Conservation (phyloP, 2,888 invertebrate species). For the Platycheirus albimanus region DNA sequence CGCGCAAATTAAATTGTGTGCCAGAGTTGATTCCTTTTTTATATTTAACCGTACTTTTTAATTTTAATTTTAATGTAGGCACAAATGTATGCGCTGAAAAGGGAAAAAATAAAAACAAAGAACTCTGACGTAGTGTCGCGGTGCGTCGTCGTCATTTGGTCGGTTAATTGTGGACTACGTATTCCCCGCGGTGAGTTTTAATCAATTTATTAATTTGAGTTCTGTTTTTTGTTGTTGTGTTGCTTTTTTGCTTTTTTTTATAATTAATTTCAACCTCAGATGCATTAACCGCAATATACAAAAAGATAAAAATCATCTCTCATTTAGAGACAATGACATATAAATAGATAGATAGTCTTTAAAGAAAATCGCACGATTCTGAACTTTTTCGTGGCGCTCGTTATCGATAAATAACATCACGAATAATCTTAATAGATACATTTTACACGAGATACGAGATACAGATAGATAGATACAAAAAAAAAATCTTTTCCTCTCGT, state of each 20-base stretch:
- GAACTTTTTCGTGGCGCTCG: constrained; percentile 49
- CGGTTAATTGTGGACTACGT: no score
- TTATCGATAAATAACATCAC: constrained; percentile 70
- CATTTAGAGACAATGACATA: constrained; percentile 24
- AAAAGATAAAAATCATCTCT: constrained; percentile 26
- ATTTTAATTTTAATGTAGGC: constrained; percentile 17
- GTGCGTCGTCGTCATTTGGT: no score
- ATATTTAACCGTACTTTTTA: background rate
- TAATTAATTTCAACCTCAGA: constrained; percentile 32
- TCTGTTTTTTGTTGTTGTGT: no score
- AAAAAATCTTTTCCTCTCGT: constrained; percentile 17
- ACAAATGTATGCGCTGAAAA: constrained; percentile 11
- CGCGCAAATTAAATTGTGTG: constrained; percentile 63
- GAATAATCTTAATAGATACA: constrained; percentile 47
- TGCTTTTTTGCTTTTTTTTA: no score
- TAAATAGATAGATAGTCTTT: no score
- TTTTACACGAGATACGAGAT: no score
- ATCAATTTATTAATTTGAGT: constrained; percentile 37
- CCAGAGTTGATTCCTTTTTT: background rate
- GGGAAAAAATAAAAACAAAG: background rate
- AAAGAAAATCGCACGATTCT: constrained; percentile 51
- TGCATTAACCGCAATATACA: background rate
- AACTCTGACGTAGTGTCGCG: background rate
- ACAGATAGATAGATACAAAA: background rate
- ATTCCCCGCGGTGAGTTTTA: constrained; percentile 18